A percentile compares a stretch with the other conserved stretches of the same genome.
phyloP scores from a whole-genome alignment of 2,888 invertebrate species.

The Callinectes sapidus region DNA sequence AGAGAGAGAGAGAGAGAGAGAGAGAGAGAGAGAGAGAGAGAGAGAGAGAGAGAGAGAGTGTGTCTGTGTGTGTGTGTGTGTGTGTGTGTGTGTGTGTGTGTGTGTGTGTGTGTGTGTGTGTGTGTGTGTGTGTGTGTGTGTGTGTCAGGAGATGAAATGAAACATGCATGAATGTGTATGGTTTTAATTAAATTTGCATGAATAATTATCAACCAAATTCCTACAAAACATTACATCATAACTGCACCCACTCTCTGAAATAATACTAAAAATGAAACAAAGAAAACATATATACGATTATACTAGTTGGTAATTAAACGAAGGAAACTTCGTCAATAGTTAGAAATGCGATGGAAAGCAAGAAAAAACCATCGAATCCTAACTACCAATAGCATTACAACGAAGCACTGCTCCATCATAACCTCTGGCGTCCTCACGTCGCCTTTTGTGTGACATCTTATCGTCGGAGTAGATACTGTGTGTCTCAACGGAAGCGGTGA shows the following conservation, averaged over 20 bases:
- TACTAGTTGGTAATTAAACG: background rate
- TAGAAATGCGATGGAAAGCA: background rate
- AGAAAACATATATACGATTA: no score
- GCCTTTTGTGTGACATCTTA: background rate
- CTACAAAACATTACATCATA: background rate
- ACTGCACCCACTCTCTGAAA: background rate
- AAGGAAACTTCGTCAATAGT: background rate
- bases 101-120: constrained; percentile 12
- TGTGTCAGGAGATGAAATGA: background rate
- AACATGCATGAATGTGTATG: background rate
- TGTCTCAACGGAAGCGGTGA: background rate
- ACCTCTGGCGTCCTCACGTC: constrained; percentile 8
- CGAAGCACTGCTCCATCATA: background rate
- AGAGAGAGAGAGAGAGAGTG: no score
- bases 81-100: constrained; percentile 1
- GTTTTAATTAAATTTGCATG: background rate
- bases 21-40: no score
- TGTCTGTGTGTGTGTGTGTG: background rate
- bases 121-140: constrained; percentile 3
- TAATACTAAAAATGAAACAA: background rate
- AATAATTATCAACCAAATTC: background rate
- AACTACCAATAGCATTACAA: background rate
- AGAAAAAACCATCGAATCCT: background rate
- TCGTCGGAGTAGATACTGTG: background rate
- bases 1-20: no score